Conservation (phyloP, 2,888 invertebrate genomes). For the Acleris cristana region DNA sequence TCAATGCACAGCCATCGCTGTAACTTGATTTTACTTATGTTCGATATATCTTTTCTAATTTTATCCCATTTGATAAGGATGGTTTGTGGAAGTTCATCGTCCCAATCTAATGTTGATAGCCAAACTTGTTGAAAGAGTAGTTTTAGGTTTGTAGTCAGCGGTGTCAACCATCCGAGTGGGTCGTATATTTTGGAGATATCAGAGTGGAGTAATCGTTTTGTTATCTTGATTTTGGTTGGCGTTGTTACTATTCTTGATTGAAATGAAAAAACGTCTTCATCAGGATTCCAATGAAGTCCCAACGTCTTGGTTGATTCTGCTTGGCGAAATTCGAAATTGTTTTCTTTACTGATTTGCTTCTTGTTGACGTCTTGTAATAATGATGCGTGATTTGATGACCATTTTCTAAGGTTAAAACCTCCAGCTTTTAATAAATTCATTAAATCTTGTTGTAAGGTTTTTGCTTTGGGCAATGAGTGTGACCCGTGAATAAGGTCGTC, state of each 20-base stretch:
- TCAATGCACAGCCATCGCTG: constrained; percentile 5
- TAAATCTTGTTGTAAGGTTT: constrained; percentile 8
- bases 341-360: constrained; percentile 1
- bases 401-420: constrained; percentile 28
- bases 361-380: constrained; percentile 1
- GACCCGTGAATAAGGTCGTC: constrained; percentile 28
- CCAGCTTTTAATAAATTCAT: constrained; percentile 23
- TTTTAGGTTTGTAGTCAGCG: constrained; percentile 24
- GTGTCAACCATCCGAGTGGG: constrained; percentile 25
- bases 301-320: constrained; percentile 10
- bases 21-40: not conserved
- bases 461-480: constrained; percentile 9
- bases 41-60: not conserved
- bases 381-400: constrained; percentile 18
- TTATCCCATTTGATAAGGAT: not conserved
- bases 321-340: constrained; percentile 27
- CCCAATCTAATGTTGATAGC: constrained; percentile 9
- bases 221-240: not conserved
- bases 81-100: not conserved
- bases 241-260: not conserved
- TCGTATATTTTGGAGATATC: constrained; percentile 22
- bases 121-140: constrained; percentile 31
- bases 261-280: constrained; percentile 5
- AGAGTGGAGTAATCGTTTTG: constrained; percentile 1
- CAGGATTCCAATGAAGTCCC: constrained; percentile 4